Percentiles rank a stretch among this genome's conserved stretches.
Evolutionary conservation across 2,797 vertebrate genomes (phyloP).

Genomic region (Intellagama lesueurii): DNA sequence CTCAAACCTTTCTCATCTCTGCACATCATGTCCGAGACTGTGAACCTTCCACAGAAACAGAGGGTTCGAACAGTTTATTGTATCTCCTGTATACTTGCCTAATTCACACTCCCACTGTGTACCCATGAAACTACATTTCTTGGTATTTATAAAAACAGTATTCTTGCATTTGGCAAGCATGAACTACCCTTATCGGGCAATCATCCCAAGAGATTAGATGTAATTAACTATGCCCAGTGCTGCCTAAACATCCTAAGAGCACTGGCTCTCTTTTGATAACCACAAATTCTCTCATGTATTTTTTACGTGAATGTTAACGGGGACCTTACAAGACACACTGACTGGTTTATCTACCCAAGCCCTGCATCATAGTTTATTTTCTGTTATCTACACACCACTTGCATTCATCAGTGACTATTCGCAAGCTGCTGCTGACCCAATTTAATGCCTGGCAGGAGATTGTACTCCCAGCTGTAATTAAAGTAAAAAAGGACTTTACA

Average conservation of each 20-base stretch:
- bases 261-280: slow-evolving; percentile 61
- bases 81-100: neutral
- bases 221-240: slow-evolving; percentile 56
- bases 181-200: neutral
- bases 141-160: neutral
- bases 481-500: slow-evolving; percentile 60
- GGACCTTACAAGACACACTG: slow-evolving; percentile 54
- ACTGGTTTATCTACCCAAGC: slow-evolving; percentile 48
- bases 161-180: neutral
- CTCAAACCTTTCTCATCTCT: too few species aligned
- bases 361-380: slow-evolving; percentile 46
- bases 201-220: slow-evolving; percentile 54
- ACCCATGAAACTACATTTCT: neutral
- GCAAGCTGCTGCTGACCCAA: slow-evolving; percentile 73
- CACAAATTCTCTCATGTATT: slow-evolving; percentile 65
- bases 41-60: neutral
- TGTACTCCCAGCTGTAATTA: slow-evolving; percentile 71
- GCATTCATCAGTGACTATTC: slow-evolving; percentile 57
- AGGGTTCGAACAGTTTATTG: neutral
- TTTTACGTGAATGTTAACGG: slow-evolving; percentile 66
- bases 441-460: slow-evolving; percentile 76
- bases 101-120: neutral
- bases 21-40: too few species aligned
- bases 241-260: slow-evolving; percentile 59
- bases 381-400: slow-evolving; percentile 47